phyloP scores from a whole-genome alignment of 2,113 vertebrate genomes.

The Campylorhamphus procurvoides region DNA sequence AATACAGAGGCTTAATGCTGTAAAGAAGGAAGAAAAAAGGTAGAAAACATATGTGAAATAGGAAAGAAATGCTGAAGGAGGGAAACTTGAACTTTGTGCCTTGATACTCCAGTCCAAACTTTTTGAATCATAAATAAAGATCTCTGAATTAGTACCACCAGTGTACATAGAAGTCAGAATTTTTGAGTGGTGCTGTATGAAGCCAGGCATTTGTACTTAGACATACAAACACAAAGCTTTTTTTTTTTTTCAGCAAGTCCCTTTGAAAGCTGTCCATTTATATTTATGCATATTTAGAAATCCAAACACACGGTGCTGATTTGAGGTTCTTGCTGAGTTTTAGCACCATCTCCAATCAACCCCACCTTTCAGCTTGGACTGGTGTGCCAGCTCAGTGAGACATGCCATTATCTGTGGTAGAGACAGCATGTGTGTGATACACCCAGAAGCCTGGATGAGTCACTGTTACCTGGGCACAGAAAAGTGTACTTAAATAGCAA shows the following conservation, averaged over 20 bases:
- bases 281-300: not conserved
- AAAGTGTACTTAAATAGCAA: not conserved
- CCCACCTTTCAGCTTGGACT: conserved; percentile 16
- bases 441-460: conserved; percentile 24
- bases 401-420: conserved; percentile 9
- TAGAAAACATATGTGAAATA: not conserved
- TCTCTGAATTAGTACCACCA: not conserved
- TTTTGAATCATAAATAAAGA: not conserved
- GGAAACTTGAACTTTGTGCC: not conserved
- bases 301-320: not conserved
- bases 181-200: not conserved
- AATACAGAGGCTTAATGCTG: not conserved
- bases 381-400: conserved; percentile 28
- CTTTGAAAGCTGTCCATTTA: not conserved
- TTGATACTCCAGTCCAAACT: not conserved
- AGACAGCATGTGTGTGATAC: not conserved
- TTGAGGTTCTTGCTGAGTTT: not conserved
- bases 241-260: not conserved
- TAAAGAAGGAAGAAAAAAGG: not conserved
- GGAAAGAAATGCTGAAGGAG: not conserved
- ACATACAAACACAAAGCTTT: not conserved
- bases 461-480: not conserved
- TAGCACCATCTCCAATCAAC: not conserved
- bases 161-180: not conserved
- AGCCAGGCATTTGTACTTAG: not conserved